phyloP scores from a whole-genome alignment of 92 coral and sea anemone species.

The Epizoanthus rinbou region DNA sequence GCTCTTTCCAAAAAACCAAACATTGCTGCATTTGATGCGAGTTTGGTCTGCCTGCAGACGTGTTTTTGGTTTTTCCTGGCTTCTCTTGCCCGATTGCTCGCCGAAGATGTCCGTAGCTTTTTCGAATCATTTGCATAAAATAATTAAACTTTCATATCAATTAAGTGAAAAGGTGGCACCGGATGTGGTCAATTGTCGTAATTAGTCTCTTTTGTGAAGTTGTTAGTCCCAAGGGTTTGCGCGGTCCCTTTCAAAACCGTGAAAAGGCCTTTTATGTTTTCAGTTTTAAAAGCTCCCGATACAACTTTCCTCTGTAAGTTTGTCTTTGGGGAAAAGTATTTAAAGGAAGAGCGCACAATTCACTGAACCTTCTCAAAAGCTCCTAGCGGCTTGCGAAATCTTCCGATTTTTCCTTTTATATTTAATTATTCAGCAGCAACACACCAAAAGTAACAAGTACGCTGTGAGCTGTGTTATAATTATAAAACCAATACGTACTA shows the following conservation, averaged over 20 bases:
- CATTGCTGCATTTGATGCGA: slow-evolving; percentile 11
- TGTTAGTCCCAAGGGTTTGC: slow-evolving; percentile 21
- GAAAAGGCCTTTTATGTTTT: slow-evolving; percentile 12
- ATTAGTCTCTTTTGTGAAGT: slow-evolving; percentile 23
- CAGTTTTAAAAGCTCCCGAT: slow-evolving; percentile 19
- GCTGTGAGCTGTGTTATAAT: slow-evolving; percentile 24
- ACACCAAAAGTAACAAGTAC: slow-evolving; percentile 17
- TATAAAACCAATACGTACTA: slow-evolving; percentile 34
- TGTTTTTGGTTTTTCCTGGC: slow-evolving; percentile 23
- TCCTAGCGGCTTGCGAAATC: slow-evolving; percentile 24
- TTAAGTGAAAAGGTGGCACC: neutral
- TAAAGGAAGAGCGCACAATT: slow-evolving; percentile 15
- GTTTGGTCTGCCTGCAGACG: slow-evolving; percentile 12
- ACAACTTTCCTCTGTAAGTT: slow-evolving; percentile 8
- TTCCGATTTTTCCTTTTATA: slow-evolving; percentile 7
- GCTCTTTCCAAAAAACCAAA: neutral
- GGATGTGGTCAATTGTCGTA: slow-evolving; percentile 8
- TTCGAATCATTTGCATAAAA: neutral
- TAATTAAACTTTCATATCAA: slow-evolving; percentile 3
- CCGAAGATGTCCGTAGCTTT: slow-evolving; percentile 16
- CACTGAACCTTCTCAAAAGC: slow-evolving; percentile 23
- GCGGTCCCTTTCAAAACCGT: slow-evolving; percentile 28
- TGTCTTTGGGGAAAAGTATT: slow-evolving; percentile 23
- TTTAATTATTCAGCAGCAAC: slow-evolving; percentile 36
- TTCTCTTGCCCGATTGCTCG: slow-evolving; percentile 22